Percentiles rank a stretch among this genome's conserved stretches.
These are phyloP conservation scores for Tortricodes alternella DNA, from an alignment of 2,888 invertebrate species.

Conservation along the genomic window DNA sequence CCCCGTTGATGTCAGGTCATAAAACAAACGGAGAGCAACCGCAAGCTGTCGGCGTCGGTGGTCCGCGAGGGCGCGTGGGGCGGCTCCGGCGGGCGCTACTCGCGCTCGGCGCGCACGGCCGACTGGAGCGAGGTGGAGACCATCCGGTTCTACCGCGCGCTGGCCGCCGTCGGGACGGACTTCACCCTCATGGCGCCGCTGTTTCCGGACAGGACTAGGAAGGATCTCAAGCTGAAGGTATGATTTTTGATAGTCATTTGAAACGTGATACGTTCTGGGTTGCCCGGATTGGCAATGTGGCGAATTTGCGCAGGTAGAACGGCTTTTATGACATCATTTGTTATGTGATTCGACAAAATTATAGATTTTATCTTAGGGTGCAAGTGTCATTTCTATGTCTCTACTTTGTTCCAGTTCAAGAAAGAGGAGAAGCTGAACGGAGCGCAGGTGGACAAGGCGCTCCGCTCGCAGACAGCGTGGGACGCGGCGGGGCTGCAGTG, in stretches of 20 bases:
- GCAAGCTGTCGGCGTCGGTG: conserved; percentile 85
- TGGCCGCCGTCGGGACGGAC: conserved; percentile 95
- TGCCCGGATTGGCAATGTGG: no score
- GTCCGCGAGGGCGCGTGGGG: conserved; percentile 85
- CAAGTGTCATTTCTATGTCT: neutral
- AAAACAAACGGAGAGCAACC: conserved; percentile 85
- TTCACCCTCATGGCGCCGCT: conserved; percentile 93
- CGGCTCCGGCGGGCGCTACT: conserved; percentile 84
- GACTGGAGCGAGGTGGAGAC: conserved; percentile 92
- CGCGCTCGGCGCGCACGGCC: conserved; percentile 85
- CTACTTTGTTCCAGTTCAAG: conserved; percentile 84
- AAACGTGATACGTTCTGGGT: neutral
- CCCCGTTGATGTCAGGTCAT: conserved; percentile 72
- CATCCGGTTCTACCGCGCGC: conserved; percentile 93
- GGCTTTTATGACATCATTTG: no score
- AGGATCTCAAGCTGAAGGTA: conserved; percentile 93
- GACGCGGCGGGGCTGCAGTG: conserved; percentile 69
- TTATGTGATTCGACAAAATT: neutral
- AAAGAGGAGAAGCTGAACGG: conserved; percentile 92
- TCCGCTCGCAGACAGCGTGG: conserved; percentile 87
- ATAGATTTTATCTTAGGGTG: neutral
- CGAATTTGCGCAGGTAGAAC: no score
- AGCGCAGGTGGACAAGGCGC: conserved; percentile 88
- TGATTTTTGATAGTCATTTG: neutral
- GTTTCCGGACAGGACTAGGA: conserved; percentile 90